Conservation (phyloP, 2,797 vertebrate genomes). For the Muscicapa striata region DNA sequence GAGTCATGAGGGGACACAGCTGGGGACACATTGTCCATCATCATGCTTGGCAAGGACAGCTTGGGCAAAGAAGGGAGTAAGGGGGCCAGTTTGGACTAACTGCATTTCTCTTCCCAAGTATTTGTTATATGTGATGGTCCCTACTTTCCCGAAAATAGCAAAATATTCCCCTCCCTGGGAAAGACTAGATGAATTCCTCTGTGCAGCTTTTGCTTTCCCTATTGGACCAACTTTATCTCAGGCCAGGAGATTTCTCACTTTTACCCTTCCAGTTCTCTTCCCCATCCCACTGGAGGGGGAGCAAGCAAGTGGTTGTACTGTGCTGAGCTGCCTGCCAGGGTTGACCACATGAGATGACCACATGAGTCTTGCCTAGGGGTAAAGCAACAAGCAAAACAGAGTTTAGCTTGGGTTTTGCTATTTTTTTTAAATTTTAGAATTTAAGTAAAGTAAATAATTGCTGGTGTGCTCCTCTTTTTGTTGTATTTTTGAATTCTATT, state of each 20-base stretch:
- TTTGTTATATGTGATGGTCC: too few species aligned
- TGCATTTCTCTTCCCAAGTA: background rate
- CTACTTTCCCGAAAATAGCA: background rate
- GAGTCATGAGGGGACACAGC: rapidly evolving
- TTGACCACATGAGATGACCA: background rate
- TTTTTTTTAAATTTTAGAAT: background rate
- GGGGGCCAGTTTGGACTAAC: rapidly evolving
- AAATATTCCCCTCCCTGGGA: background rate
- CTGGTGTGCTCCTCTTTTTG: background rate
- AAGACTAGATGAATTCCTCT: background rate
- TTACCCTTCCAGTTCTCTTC: background rate
- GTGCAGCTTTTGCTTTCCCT: background rate
- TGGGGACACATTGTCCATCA: rapidly evolving
- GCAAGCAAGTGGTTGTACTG: rapidly evolving
- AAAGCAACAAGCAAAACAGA: background rate
- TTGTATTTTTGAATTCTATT: background rate
- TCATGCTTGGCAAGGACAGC: background rate
- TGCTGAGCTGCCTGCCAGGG: background rate
- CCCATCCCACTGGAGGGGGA: rapidly evolving
- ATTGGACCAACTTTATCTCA: background rate
- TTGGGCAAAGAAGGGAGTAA: background rate
- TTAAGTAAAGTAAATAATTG: background rate
- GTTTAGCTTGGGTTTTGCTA: background rate
- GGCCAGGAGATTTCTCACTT: background rate
- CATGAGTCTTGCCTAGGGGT: background rate